These are phyloP conservation scores for Microcaecilia unicolor DNA, from an alignment of 2,797 vertebrate species.

Conservation along the genomic window DNA sequence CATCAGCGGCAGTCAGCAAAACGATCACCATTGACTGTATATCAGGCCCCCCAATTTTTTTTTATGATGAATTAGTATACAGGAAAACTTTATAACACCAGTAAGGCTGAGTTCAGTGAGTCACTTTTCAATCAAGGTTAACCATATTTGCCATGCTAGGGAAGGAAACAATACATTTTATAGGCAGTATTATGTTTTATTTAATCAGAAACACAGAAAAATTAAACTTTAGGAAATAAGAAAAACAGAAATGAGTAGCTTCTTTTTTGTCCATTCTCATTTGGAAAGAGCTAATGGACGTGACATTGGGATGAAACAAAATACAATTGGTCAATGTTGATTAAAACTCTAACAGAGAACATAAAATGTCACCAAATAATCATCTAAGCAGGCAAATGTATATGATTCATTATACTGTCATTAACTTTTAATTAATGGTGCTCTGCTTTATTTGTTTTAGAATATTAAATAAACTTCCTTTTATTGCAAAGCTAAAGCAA, in stretches of 20 bases:
- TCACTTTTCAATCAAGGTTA: constrained; percentile 53
- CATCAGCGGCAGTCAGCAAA: too few relatives aligned
- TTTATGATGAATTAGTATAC: too few relatives aligned
- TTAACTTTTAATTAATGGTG: constrained; percentile 59
- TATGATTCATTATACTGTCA: constrained; percentile 50
- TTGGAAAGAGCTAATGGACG: constrained; percentile 5
- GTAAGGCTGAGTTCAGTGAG: constrained; percentile 50
- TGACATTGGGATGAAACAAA: not conserved
- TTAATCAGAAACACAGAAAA: constrained; percentile 52
- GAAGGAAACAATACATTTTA: constrained; percentile 68
- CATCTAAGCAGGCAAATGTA: constrained; percentile 32
- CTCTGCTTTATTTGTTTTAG: constrained; percentile 51
- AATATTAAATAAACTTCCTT: constrained; percentile 61
- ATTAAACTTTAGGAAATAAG: constrained; percentile 32
- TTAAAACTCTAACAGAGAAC: too few relatives aligned
- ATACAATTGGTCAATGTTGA: not conserved
- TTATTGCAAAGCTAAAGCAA: constrained; percentile 44
- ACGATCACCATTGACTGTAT: too few relatives aligned
- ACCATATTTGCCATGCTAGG: constrained; percentile 53
- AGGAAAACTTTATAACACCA: constrained; percentile 52
- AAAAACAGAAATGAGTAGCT: not conserved
- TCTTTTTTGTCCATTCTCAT: not conserved
- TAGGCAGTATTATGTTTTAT: constrained; percentile 55
- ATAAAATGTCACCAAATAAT: constrained; percentile 37
- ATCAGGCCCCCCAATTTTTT: too few relatives aligned